Percentiles rank a stretch among this genome's conserved stretches.
Conservation (phyloP, 2,113 vertebrate species). For the Sciurus niger region DNA sequence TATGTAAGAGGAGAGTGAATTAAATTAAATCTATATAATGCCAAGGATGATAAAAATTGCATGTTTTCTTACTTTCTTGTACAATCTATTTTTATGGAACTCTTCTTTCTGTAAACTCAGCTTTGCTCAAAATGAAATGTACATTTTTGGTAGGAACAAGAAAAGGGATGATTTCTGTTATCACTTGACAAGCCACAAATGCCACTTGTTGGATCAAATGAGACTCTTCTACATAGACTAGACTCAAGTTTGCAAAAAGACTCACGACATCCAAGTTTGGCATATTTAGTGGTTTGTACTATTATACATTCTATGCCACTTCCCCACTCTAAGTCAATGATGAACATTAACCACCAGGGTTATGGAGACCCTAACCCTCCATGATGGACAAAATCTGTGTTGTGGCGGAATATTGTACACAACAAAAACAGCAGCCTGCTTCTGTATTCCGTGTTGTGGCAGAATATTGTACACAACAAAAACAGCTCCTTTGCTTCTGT, state of each 20-base stretch:
- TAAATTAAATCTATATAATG: constrained; percentile 58
- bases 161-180: not conserved
- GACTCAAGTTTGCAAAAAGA: not conserved
- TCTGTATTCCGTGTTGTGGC: too few relatives aligned
- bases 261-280: not conserved
- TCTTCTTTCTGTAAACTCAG: not conserved
- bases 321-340: not conserved
- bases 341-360: not conserved
- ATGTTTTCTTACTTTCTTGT: not conserved
- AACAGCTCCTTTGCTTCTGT: not conserved
- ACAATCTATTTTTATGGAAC: constrained; percentile 24
- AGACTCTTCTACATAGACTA: not conserved
- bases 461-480: not conserved
- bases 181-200: not conserved
- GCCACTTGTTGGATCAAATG: not conserved
- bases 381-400: not conserved
- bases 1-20: constrained; percentile 43
- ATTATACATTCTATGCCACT: not conserved
- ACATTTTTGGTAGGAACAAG: not conserved
- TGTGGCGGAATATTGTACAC: fast-evolving
- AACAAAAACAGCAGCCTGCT: not conserved
- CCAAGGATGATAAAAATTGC: not conserved
- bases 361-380: not conserved
- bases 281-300: not conserved
- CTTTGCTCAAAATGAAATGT: not conserved